Percentiles rank a stretch among this genome's conserved stretches.
Evolutionary conservation across 1,140 invertebrate species (phyloP).

Genomic region (Lepidurus arcticus): DNA sequence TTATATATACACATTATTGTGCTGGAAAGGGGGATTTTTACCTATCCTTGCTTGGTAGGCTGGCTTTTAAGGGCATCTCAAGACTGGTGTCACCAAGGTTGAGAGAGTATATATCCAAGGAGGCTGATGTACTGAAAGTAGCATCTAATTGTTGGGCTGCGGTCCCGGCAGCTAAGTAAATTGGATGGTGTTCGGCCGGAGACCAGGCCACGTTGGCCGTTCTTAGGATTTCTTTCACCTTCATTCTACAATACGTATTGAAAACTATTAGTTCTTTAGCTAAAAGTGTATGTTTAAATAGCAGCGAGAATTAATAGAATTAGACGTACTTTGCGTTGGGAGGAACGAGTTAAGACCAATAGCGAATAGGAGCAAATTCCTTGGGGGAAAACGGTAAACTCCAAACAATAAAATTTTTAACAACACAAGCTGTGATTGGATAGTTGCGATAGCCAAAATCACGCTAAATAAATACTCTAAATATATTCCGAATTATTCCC

Average conservation of each 20-base stretch:
- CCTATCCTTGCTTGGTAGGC: conserved; percentile 65
- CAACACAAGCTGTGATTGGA: not conserved
- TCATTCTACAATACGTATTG: conserved; percentile 57
- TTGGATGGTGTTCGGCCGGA: conserved; percentile 66
- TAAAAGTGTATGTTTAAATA: not conserved
- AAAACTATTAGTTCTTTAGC: not conserved
- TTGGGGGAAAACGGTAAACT: not conserved
- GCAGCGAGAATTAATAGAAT: not conserved
- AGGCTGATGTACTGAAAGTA: conserved; percentile 74
- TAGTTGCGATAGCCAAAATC: not conserved
- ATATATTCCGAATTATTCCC: not conserved
- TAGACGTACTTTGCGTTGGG: not conserved
- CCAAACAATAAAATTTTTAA: not conserved
- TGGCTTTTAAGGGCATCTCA: conserved; percentile 64
- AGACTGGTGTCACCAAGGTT: conserved; percentile 74
- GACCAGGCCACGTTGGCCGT: conserved; percentile 94
- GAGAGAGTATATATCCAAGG: conserved; percentile 74
- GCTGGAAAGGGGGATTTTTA: conserved; percentile 40
- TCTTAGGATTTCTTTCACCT: conserved; percentile 86
- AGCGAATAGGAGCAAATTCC: not conserved
- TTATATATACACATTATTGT: too few species aligned
- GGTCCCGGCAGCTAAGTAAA: conserved; percentile 81
- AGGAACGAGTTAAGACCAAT: not conserved
- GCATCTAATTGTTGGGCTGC: conserved; percentile 92
- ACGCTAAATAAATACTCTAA: not conserved